phyloP scores from a whole-genome alignment of 2,888 invertebrate species.

The Lasioglossum oenotherae region DNA sequence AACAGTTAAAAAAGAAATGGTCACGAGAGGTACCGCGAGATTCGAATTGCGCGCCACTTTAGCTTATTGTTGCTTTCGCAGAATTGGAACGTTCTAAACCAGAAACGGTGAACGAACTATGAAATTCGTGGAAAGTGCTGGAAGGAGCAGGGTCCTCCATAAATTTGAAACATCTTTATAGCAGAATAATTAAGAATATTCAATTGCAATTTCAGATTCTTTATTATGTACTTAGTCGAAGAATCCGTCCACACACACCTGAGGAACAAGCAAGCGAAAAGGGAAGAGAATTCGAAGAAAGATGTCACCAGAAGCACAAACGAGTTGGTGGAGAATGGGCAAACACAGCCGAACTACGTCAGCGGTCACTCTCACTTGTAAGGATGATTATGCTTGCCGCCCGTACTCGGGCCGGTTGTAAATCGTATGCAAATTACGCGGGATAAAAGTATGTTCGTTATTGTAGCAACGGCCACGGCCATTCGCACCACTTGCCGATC shows the following conservation, averaged over 20 bases:
- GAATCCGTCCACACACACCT: conserved; percentile 91
- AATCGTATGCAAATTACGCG: conserved; percentile 22
- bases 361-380: conserved; percentile 73
- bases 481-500: conserved; percentile 76
- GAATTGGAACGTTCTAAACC: background rate
- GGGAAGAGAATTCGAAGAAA: conserved; percentile 36
- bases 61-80: background rate
- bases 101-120: background rate
- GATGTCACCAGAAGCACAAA: conserved; percentile 79
- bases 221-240: conserved; percentile 88
- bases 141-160: background rate
- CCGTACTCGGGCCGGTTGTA: background rate
- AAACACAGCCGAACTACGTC: conserved; percentile 39
- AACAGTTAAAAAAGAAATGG: no score
- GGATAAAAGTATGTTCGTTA: conserved; percentile 24
- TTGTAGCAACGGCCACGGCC: conserved; percentile 62
- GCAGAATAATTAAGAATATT: background rate
- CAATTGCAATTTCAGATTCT: conserved; percentile 73
- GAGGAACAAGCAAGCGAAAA: conserved; percentile 70
- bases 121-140: background rate
- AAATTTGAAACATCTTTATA: background rate
- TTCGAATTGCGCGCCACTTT: background rate
- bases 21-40: background rate
- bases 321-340: conserved; percentile 79
- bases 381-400: conserved; percentile 38